phyloP scores from a whole-genome alignment of 1,140 invertebrate species.

The Neoseiulus cucumeris region DNA sequence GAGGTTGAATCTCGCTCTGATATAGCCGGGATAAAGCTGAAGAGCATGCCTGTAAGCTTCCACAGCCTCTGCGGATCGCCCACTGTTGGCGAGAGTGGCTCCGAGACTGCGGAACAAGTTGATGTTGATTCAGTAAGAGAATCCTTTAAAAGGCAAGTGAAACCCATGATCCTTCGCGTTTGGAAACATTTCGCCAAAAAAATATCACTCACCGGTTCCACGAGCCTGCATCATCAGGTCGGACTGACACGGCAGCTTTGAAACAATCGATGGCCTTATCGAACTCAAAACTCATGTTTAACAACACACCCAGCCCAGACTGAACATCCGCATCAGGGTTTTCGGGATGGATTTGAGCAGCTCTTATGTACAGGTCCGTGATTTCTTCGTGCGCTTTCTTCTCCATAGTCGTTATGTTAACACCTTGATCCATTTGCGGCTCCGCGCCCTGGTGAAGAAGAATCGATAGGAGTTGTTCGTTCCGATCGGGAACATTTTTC shows the following conservation, averaged over 20 bases:
- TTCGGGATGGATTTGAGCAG: slow-evolving; percentile 52
- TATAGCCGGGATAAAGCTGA: slow-evolving; percentile 78
- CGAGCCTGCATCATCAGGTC: slow-evolving; percentile 37
- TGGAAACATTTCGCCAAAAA: slow-evolving; percentile 26
- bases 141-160: neutral
- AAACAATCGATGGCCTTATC: slow-evolving; percentile 94
- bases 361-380: slow-evolving; percentile 58
- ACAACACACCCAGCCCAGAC: slow-evolving; percentile 79
- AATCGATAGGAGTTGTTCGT: too few relatives aligned
- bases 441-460: too few relatives aligned
- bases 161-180: neutral
- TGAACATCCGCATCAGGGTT: slow-evolving; percentile 83
- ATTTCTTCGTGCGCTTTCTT: slow-evolving; percentile 44
- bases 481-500: too few relatives aligned
- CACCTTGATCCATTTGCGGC: too few relatives aligned
- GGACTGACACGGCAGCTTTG: slow-evolving; percentile 57
- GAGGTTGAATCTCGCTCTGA: slow-evolving; percentile 87
- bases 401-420: too few relatives aligned
- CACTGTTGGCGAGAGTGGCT: slow-evolving; percentile 87
- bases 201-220: slow-evolving; percentile 17
- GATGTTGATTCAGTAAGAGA: slow-evolving; percentile 12
- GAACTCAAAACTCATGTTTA: slow-evolving; percentile 80
- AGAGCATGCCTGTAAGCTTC: slow-evolving; percentile 82
- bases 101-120: slow-evolving; percentile 38
- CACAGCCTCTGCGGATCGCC: slow-evolving; percentile 80